These are phyloP conservation scores for Augochlora pura DNA, from an alignment of 1,140 invertebrate species.

Conservation along the genomic window DNA sequence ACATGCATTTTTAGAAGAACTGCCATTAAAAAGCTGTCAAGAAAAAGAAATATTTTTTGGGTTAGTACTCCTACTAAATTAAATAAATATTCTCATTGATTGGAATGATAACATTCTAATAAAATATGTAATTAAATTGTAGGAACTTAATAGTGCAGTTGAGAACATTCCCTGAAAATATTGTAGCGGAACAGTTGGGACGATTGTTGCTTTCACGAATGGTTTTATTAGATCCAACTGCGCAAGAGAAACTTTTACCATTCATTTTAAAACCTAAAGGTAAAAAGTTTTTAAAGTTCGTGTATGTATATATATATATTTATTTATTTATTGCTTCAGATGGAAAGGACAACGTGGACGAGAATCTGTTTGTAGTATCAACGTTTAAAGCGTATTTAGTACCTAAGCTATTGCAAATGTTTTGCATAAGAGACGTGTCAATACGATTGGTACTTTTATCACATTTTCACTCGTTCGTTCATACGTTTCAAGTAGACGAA, in stretches of 20 bases:
- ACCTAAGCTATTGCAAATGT: constrained; percentile 88
- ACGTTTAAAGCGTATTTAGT: constrained; percentile 86
- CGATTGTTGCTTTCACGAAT: constrained; percentile 89
- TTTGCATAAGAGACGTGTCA: constrained; percentile 88
- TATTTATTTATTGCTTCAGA: constrained; percentile 61
- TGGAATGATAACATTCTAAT: background rate
- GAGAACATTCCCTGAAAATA: constrained; percentile 86
- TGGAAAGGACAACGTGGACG: constrained; percentile 76
- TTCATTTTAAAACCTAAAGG: constrained; percentile 86
- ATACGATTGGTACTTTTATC: constrained; percentile 86
- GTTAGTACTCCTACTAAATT: constrained; percentile 69
- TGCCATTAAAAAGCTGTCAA: constrained; percentile 87
- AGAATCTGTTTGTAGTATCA: constrained; percentile 83
- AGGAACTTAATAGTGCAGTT: constrained; percentile 83
- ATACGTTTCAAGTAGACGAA: constrained; percentile 86
- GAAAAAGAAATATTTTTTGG: constrained; percentile 90
- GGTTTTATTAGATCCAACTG: constrained; percentile 89
- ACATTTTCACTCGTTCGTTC: constrained; percentile 86
- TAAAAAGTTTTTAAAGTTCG: constrained; percentile 47
- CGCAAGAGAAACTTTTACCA: constrained; percentile 87
- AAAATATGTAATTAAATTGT: constrained; percentile 59
- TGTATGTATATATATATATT: background rate
- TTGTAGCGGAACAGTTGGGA: constrained; percentile 89
- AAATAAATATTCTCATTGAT: constrained; percentile 12
- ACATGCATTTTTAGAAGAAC: constrained; percentile 89